phyloP scores from a whole-genome alignment of 2,888 invertebrate species.

The Dryomyza anilis region DNA sequence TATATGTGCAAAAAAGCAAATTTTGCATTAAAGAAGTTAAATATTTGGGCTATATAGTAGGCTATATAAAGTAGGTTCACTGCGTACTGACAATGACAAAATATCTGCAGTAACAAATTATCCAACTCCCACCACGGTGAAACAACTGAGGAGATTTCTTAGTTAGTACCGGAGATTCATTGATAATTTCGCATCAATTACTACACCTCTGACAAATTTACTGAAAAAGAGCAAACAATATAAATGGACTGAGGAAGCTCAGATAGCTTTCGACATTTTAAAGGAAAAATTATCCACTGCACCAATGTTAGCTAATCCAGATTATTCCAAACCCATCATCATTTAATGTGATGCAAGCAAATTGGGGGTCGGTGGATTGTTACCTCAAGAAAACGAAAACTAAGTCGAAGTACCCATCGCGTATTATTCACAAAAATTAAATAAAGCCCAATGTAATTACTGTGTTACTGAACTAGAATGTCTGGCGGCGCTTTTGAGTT shows the following conservation, averaged over 20 bases:
- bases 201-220: conserved; percentile 30
- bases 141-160: conserved; percentile 32
- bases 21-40: too few species aligned
- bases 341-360: too few species aligned
- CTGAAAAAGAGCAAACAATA: conserved; percentile 16
- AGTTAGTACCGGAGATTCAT: conserved; percentile 35
- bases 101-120: conserved; percentile 27
- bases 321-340: too few species aligned
- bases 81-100: too few species aligned
- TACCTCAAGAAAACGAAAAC: not conserved
- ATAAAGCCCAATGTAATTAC: not conserved
- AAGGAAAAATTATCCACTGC: too few species aligned
- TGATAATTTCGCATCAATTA: conserved; percentile 27
- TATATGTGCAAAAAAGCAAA: too few species aligned
- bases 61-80: too few species aligned
- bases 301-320: too few species aligned
- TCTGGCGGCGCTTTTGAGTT: not conserved
- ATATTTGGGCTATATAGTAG: too few species aligned
- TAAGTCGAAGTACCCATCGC: too few species aligned
- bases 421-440: conserved; percentile 26
- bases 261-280: too few species aligned
- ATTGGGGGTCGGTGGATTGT: too few species aligned
- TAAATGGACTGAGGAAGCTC: conserved; percentile 14
- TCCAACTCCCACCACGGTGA: conserved; percentile 20
- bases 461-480: conserved; percentile 1